phyloP scores from a whole-genome alignment of 2,888 invertebrate genomes.

The Leptopilina drosophilae region DNA sequence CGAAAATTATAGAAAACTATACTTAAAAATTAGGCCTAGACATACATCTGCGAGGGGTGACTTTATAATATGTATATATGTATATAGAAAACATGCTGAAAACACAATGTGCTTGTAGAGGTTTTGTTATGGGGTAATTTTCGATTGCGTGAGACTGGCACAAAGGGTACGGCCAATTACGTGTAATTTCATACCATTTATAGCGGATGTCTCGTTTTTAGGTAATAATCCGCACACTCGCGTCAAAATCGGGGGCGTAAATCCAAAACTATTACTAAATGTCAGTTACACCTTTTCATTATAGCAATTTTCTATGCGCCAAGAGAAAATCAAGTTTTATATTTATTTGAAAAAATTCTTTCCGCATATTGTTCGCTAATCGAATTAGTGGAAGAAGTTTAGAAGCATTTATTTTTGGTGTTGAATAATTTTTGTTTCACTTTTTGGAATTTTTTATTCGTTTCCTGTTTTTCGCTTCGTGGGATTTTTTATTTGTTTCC shows the following conservation, averaged over 20 bases:
- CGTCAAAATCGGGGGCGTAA: conserved; percentile 36
- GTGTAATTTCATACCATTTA: conserved; percentile 68
- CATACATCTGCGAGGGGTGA: conserved; percentile 26
- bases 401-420: too few species aligned
- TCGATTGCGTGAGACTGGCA: conserved; percentile 72
- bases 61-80: too few species aligned
- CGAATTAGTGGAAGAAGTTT: too few species aligned
- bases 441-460: too few species aligned
- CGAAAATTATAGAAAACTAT: conserved; percentile 9
- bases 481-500: too few species aligned
- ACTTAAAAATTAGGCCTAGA: conserved; percentile 9
- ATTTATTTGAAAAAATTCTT: too few species aligned
- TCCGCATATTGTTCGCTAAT: too few species aligned
- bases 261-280: conserved; percentile 35
- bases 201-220: conserved; percentile 62
- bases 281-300: conserved; percentile 10
- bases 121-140: conserved; percentile 62
- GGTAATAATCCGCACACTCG: conserved; percentile 58
- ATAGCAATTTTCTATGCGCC: background rate
- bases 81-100: conserved; percentile 6
- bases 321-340: too few species aligned
- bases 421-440: too few species aligned
- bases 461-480: too few species aligned
- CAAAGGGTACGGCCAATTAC: conserved; percentile 63
- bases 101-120: conserved; percentile 46